Evolutionary conservation across 2,797 vertebrate species (phyloP).

Genomic region (Eulemur albifrons): DNA sequence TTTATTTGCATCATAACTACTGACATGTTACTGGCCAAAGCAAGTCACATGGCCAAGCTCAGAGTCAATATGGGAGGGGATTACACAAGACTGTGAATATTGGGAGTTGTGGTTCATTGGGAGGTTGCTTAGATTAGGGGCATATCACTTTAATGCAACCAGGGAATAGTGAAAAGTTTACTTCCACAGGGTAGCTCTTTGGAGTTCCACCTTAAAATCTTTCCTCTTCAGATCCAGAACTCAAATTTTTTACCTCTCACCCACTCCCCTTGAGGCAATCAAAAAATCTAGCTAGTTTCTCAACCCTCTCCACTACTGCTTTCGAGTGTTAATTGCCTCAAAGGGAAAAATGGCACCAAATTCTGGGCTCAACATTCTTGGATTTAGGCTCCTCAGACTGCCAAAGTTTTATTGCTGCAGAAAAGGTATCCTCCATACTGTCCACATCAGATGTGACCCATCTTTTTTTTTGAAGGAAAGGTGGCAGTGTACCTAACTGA

Average conservation of each 20-base stretch:
- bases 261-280: not conserved
- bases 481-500: not conserved
- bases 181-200: not conserved
- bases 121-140: not conserved
- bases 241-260: not conserved
- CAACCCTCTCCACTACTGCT: not conserved
- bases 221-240: not conserved
- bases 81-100: not conserved
- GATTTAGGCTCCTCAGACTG: not conserved
- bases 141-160: not conserved
- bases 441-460: not conserved
- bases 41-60: not conserved
- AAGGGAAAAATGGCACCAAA: not conserved
- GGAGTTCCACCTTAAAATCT: slow-evolving; percentile 15
- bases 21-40: not conserved
- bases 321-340: not conserved
- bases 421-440: not conserved
- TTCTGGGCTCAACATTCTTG: not conserved
- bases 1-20: not conserved
- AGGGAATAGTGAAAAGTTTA: slow-evolving; percentile 40
- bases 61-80: not conserved
- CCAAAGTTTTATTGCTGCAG: not conserved
- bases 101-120: not conserved
- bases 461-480: not conserved
- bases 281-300: slow-evolving; percentile 8